These are phyloP conservation scores for Carollia perspicillata DNA, from an alignment of 2,113 vertebrate genomes.

Conservation along the genomic window DNA sequence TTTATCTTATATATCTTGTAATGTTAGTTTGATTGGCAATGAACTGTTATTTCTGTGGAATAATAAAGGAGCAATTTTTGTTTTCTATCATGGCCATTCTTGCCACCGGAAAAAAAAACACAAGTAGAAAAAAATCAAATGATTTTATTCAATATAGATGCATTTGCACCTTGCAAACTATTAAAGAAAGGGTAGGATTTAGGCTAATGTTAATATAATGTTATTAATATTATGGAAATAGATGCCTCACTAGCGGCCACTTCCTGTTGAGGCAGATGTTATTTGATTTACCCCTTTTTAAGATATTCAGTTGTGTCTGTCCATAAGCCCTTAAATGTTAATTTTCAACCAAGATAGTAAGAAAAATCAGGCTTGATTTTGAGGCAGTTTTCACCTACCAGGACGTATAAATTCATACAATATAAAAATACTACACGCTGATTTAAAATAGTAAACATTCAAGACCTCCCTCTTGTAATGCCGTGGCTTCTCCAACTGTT, in stretches of 20 bases:
- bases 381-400: neutral
- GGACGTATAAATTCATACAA: neutral
- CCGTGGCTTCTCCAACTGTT: neutral
- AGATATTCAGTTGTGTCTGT: neutral
- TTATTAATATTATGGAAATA: neutral
- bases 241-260: neutral
- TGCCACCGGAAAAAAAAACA: neutral
- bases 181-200: neutral
- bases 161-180: neutral
- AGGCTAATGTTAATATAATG: neutral
- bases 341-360: neutral
- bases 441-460: neutral
- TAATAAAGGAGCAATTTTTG: neutral
- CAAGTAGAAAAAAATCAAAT: neutral
- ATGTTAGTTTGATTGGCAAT: neutral
- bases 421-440: neutral
- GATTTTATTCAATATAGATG: neutral
- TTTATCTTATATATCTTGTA: neutral
- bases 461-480: neutral
- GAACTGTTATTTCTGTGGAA: neutral
- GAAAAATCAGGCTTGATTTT: neutral
- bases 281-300: neutral
- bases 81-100: neutral
- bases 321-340: neutral
- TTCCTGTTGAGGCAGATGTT: neutral